Base-by-base conservation (phyloP, 2,797 vertebrate genomes). In the Glyptemys insculpta region DNA sequence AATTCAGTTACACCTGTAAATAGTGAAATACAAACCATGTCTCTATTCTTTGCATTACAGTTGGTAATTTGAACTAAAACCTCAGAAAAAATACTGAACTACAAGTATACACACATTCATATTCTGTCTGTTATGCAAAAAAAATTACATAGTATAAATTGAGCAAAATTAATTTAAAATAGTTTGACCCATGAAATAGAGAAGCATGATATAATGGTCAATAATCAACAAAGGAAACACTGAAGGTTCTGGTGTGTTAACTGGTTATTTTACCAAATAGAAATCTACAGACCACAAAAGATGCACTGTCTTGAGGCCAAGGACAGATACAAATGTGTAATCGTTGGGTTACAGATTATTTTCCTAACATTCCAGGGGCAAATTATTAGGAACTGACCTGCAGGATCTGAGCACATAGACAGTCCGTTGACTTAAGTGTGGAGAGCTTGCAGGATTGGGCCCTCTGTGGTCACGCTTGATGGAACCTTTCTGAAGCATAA, bases 401-500 rank as follows among this genome's bases (percentile, higher is more conserved):
- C 10, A 4, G 68, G 79, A 68, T 86, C 59, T 91, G 4, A 0
- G 84, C 68, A 47, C 52, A 31, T 62, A 44, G 72, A 74, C 25
- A 29, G 25, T 78, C 27, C 4, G 8, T 49, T 78, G 74, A 49
- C 65, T 41, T 89, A 27, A n/a, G 88, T 94, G 83, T 56, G 83
- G 85, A 81, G 95, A 91, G 87, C 93, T 86, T 87, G 53, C 93
- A 92, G 57, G 86, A 91, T 83, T 95, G 91, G 44, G 85, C 93
- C 76, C 81, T 87, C 94, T 95, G 93, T 94, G 92, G 88, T 94
- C 91, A 91, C 87, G 79, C 86, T 90, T 78, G 44, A 78, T 49
- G 94, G 78, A 94, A 94, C 88, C 19, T 83, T 96, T 94, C 56
- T 92, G 91, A 96, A 86, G 91, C 86, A 92, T 93, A 89, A 91